Evolutionary conservation across 2,113 vertebrate genomes (phyloP).

Genomic region (Colinus virginianus): DNA sequence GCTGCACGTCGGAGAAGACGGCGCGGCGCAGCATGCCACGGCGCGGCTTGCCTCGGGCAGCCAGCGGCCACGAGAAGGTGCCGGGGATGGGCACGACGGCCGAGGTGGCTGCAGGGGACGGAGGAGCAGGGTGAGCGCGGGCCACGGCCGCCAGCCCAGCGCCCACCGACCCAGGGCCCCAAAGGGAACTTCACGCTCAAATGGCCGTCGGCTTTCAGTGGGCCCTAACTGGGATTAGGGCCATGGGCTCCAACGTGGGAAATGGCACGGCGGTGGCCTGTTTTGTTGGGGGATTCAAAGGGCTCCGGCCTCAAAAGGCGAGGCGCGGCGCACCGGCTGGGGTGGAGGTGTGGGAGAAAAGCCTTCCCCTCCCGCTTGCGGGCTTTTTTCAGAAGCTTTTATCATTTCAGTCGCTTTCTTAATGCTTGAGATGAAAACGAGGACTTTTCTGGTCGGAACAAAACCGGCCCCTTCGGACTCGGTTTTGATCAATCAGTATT

Average conservation of each 20-base stretch:
- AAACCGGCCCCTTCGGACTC: conserved; percentile 58
- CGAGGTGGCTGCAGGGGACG: conserved; percentile 79
- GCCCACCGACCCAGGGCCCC: conserved; percentile 37
- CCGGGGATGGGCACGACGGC: conserved; percentile 93
- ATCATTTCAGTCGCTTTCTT: conserved; percentile 44
- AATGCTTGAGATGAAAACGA: conserved; percentile 65
- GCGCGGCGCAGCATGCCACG: conserved; percentile 95
- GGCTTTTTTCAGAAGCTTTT: conserved; percentile 26
- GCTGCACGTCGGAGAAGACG: conserved; percentile 96
- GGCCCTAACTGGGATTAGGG: conserved; percentile 69
- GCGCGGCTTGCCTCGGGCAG: conserved; percentile 91
- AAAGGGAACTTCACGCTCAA: conserved; percentile 70
- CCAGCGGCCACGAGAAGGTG: conserved; percentile 95
- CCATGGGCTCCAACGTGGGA: conserved; percentile 52
- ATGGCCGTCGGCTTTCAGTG: conserved; percentile 53
- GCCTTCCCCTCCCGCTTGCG: conserved; percentile 9
- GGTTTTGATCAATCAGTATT: conserved; percentile 76
- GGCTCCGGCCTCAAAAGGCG: conserved; percentile 57
- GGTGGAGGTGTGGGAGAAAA: conserved; percentile 49
- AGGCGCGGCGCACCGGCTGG: conserved; percentile 2
- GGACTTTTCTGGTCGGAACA: conserved; percentile 56
- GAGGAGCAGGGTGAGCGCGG: not conserved
- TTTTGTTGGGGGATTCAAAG: conserved; percentile 64
- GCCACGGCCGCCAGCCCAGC: not conserved
- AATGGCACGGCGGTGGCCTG: conserved; percentile 58